Evolutionary conservation across 2,888 invertebrate genomes (phyloP).

Genomic region (Lucinisca nassula): DNA sequence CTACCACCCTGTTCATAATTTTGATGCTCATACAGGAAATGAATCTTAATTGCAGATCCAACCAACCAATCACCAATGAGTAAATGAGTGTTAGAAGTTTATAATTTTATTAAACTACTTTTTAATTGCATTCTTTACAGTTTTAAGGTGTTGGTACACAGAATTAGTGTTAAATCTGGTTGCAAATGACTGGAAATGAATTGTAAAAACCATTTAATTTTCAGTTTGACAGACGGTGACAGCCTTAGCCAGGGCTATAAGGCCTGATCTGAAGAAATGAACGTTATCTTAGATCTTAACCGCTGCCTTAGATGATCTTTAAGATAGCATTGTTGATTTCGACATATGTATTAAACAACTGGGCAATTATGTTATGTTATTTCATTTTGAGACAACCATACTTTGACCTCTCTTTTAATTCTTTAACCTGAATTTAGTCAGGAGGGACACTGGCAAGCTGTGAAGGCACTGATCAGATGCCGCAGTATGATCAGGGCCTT

Average conservation of each 20-base stretch:
- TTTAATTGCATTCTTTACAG: not conserved
- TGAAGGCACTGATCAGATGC: no score
- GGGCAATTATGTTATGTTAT: not conserved
- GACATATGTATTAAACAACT: no score
- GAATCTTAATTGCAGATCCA: no score
- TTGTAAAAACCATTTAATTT: not conserved
- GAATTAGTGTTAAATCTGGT: not conserved
- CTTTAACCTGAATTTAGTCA: no score
- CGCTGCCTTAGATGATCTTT: not conserved
- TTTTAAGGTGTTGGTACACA: not conserved
- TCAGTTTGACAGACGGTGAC: not conserved
- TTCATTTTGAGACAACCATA: not conserved
- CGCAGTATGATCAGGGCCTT: no score
- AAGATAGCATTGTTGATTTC: no score
- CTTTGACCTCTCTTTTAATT: not conserved
- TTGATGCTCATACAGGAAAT: no score
- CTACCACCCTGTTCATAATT: no score
- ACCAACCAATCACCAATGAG: no score
- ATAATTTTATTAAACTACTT: not conserved
- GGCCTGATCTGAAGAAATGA: not conserved
- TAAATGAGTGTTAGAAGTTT: no score
- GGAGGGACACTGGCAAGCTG: no score
- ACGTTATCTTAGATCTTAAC: not conserved
- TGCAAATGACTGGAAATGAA: not conserved
- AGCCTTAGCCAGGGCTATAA: not conserved